Base-by-base conservation (phyloP, 2,888 invertebrate genomes). In the Conops quadrifasciatus region DNA sequence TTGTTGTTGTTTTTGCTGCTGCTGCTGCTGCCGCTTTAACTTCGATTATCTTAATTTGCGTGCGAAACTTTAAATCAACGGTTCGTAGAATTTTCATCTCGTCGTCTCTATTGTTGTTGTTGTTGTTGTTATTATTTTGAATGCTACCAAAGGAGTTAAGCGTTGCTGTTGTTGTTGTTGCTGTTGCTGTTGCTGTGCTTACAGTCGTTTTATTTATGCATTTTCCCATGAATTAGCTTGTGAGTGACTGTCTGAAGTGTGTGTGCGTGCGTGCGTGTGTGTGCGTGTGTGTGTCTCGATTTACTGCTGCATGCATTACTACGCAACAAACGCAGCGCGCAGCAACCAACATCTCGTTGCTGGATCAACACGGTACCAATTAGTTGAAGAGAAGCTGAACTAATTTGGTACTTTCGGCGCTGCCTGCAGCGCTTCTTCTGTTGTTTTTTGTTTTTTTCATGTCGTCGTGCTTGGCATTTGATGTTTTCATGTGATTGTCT, bases 1-100 rank as follows among this genome's bases (percentile, higher is more conserved):
- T 24, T 21, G 59, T 36, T 36, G 53, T 67, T 71, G 70, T 51
- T 76, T 77, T 73, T 76, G 77, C 75, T 78, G 76, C 75, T 76
- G 77, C 77, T 80, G 76, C 49, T 72, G 72, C 69, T 65, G 71
- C 59, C 72, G 69, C 77, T 80, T 78, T 77, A 77, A 78, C 81
- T 81, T 80, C 81, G 83, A 82, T 82, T 82, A 83, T 82, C 83
- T 82, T 82, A 82, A 82, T 82, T 82, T 82, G 82, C 82, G 82
- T 82, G 82, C 82, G 82, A 82, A 82, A 82, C 80, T 81, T 82
- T 82, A 62, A 60, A 68, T 68, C 68, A 68, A 60, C 51, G 62
- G 68, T 62, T 60, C 62, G 49, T 62, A 62, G 68, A 62, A 62
- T 60, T 68, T 45, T 4, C 24, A 28, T 75, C 78, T 16, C n/a